Base-by-base conservation (phyloP, 2,113 vertebrate species). In the Tachycineta bicolor region DNA sequence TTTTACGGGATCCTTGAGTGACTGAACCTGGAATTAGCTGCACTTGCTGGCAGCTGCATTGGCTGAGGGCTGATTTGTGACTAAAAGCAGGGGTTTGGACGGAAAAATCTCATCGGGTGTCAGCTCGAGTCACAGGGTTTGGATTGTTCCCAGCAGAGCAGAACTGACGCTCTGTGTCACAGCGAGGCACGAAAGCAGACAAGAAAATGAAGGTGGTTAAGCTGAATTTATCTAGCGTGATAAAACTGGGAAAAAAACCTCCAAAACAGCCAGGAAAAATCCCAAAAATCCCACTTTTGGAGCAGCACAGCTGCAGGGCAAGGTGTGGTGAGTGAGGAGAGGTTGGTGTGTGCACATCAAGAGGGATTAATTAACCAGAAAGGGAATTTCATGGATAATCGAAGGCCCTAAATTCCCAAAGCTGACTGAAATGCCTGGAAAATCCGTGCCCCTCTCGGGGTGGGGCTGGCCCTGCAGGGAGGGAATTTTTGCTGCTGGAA, bases 11-110 rank as follows among this genome's bases (percentile, higher is more conserved):
- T 86, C 68, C 78, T 49, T 43, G 75, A 83, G 63, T 15, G 75
- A 82, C 0, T 76, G 90, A 90, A 62, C 71, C 90, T 49, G 78
- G 83, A 92, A 94, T 93, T 83, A 92, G 71, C 67, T 52, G 81
- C 50, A 73, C 53, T 90, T 50, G 25, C 71, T 41, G 60, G 79
- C 65, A 86, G 81, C 56, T 73, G 25, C 63, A 37, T n/a, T 60
- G 84, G 34, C 53, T n/a, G 82, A 47, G 24, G 55, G 44, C 64
- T 69, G 71, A 79, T 89, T 90, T 55, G 84, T 43, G 4, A 11
- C 43, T 46, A 68, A 85, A 88, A 1, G 3, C 20, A 18, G 0
- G 3, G 47, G 31, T 60, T 95, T 74, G 87, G 64, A 46, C 59
- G 74, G 87, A 59, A 86, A 86, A 55, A 83, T 25, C 33, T 41